Evolutionary conservation across 2,113 vertebrate species (phyloP).

Genomic region (Xenotilapia flavipinnis): DNA sequence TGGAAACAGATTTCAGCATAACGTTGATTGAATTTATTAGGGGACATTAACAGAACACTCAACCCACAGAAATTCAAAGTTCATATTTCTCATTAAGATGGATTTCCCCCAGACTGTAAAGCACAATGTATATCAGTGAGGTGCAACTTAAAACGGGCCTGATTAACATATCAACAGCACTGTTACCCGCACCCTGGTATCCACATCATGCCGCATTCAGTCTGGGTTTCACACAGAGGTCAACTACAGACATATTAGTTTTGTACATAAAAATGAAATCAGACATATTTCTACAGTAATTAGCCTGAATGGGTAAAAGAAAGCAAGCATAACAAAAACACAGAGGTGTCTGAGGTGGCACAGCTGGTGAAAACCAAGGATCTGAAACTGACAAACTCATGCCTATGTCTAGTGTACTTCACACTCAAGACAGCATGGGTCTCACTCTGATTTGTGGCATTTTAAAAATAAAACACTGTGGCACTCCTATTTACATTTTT

Average conservation of each 20-base stretch:
- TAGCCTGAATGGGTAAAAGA: background rate
- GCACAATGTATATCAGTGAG: background rate
- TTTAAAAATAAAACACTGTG: slow-evolving; percentile 33
- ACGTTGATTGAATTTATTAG: background rate
- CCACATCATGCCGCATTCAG: background rate
- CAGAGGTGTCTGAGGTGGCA: background rate
- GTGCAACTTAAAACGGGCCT: background rate
- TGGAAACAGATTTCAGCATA: background rate
- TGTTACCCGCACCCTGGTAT: background rate
- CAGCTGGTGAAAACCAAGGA: slow-evolving; percentile 12
- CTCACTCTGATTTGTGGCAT: background rate
- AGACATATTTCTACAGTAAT: background rate
- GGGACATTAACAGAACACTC: background rate
- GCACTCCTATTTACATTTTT: slow-evolving; percentile 61
- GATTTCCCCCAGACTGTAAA: background rate
- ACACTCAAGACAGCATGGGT: background rate
- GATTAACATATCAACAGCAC: background rate
- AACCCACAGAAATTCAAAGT: background rate
- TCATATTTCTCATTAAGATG: background rate
- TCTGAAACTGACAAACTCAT: background rate
- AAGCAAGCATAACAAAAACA: background rate
- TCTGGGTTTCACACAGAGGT: background rate
- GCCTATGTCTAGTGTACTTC: background rate
- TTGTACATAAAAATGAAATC: background rate
- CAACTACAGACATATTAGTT: background rate